Evolutionary conservation across 2,888 invertebrate genomes (phyloP).

Genomic region (Pseudococcus viburni): DNA sequence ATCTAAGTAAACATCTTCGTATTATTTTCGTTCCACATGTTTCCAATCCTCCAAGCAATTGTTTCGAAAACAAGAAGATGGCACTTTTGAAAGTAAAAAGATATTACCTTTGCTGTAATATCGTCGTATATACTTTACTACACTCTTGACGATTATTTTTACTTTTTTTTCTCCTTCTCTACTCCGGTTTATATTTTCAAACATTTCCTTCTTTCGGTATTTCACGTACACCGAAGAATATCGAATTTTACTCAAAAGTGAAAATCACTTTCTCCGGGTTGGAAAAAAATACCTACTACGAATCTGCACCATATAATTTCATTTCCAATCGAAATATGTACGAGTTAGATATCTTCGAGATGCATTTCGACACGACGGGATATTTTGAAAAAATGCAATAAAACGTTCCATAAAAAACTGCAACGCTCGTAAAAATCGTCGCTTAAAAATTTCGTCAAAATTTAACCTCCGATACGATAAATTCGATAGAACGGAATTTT

Average conservation of each 20-base stretch:
- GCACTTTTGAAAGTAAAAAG: slow-evolving; percentile 49
- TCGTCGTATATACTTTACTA: slow-evolving; percentile 42
- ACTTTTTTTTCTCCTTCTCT: background rate
- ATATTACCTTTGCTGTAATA: slow-evolving; percentile 52
- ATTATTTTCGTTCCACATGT: slow-evolving; percentile 37
- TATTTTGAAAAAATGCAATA: slow-evolving; percentile 5
- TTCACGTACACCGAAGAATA: slow-evolving; percentile 37
- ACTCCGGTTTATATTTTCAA: slow-evolving; percentile 29
- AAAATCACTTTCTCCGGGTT: background rate
- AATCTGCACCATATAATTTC: background rate
- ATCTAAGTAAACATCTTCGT: slow-evolving; percentile 38
- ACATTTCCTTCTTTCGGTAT: background rate
- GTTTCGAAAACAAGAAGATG: slow-evolving; percentile 8
- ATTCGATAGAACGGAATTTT: background rate
- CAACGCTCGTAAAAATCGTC: background rate
- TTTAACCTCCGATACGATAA: background rate
- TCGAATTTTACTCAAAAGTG: slow-evolving; percentile 27
- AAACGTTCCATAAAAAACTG: background rate
- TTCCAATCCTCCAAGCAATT: slow-evolving; percentile 52
- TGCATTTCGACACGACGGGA: background rate
- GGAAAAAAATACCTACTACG: background rate
- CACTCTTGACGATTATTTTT: slow-evolving; percentile 53
- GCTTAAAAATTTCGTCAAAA: background rate
- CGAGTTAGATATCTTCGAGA: background rate
- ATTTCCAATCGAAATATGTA: background rate